These are phyloP conservation scores for Pristionchus arcanus DNA, from an alignment of 2,888 invertebrate genomes.

Conservation along the genomic window DNA sequence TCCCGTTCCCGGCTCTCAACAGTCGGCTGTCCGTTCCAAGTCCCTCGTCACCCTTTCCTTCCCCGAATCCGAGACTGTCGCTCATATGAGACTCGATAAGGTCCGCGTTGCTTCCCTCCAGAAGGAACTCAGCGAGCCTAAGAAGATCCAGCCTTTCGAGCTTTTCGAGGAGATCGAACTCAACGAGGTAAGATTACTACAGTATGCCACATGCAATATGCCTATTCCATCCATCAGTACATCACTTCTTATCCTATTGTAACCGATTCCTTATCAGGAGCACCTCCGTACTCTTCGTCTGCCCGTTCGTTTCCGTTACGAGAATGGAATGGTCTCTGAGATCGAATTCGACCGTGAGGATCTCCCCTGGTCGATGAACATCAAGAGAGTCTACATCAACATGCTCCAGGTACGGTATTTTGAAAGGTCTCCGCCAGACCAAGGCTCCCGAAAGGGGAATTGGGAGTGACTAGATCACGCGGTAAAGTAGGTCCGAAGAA, in stretches of 20 bases:
- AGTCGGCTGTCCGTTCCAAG: conserved; percentile 69
- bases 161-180: conserved; percentile 52
- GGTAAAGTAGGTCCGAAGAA: too few species aligned
- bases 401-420: conserved; percentile 65
- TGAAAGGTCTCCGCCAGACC: too few species aligned
- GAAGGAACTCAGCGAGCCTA: conserved; percentile 45
- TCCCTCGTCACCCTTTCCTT: conserved; percentile 62
- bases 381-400: conserved; percentile 75
- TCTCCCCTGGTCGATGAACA: conserved; percentile 73
- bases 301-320: conserved; percentile 60
- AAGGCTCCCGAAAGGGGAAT: too few species aligned
- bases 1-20: conserved; percentile 68
- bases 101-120: conserved; percentile 50
- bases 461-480: too few species aligned
- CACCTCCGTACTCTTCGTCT: conserved; percentile 41
- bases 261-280: conserved; percentile 7
- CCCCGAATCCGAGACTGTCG: conserved; percentile 20
- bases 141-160: conserved; percentile 55
- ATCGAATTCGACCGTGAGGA: conserved; percentile 70
- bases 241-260: neutral
- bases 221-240: neutral
- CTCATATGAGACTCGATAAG: conserved; percentile 35
- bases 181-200: neutral
- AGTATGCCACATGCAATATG: neutral
- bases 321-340: conserved; percentile 65